Evolutionary conservation across 2,113 vertebrate genomes (phyloP).

Genomic region (Tricholaema leucomelas): DNA sequence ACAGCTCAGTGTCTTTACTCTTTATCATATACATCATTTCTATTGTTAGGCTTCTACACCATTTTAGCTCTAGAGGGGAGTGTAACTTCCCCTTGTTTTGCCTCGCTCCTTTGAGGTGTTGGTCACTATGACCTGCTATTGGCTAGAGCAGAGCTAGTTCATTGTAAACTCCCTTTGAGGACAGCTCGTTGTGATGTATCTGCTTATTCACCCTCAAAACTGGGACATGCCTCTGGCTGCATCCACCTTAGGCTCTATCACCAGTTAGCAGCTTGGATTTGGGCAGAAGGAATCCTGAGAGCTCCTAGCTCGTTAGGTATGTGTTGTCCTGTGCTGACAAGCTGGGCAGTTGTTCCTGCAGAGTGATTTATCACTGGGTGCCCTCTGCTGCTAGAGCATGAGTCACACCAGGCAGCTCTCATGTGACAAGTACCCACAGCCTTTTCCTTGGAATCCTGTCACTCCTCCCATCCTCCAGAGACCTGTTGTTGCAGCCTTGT

Average conservation of each 20-base stretch:
- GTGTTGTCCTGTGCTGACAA: neutral
- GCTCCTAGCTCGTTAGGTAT: neutral
- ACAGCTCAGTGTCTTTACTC: neutral
- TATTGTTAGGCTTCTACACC: neutral
- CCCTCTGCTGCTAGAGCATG: neutral
- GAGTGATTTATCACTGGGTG: slow-evolving; percentile 17
- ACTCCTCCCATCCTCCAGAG: neutral
- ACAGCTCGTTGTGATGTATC: neutral
- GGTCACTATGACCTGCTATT: neutral
- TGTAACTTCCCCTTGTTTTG: neutral
- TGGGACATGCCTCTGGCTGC: neutral
- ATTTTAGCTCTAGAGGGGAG: neutral
- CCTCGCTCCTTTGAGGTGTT: neutral
- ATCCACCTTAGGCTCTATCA: accelerated
- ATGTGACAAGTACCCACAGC: neutral
- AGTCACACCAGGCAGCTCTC: slow-evolving; percentile 31
- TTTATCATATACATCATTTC: neutral
- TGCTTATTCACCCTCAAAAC: neutral
- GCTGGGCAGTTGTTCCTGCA: slow-evolving; percentile 14
- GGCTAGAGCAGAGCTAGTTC: neutral
- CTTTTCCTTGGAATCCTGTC: neutral
- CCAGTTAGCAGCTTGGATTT: neutral
- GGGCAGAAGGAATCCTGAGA: neutral
- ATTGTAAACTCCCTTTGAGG: neutral
- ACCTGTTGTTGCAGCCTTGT: accelerated